Base-by-base conservation (phyloP, 2,797 vertebrate genomes). In the Melanotaenia nigrans region DNA sequence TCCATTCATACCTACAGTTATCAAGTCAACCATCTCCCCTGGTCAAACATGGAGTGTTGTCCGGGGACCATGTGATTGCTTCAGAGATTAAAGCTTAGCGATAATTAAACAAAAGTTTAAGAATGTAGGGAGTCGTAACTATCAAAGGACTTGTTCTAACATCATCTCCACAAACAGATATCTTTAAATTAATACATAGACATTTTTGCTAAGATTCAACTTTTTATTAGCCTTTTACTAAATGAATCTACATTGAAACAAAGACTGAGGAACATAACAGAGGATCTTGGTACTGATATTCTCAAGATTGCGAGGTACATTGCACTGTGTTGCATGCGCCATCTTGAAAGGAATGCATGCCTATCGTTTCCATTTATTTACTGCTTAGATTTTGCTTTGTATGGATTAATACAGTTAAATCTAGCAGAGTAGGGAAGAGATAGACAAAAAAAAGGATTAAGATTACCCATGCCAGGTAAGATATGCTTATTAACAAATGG, bases 11-110 rank as follows among this genome's bases (percentile, higher is more conserved):
- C 61, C 36, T 55, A 4, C 63, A 73, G 62, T 63, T 65, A 70
- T 72, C 63, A 65, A 66, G 65, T 72, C 71, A 49, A 36, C 63
- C 66, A 67, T 77, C 83, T 82, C 73, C 10, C 28, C 69, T 66
- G 73, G 81, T 81, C 75, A 83, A 70, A 67, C 54, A 16, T 80
- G 67, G 75, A 88, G 84, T 70, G 68, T 58, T 75, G 78, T 78
- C 75, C 13, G 54, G 77, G 53, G 80, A 82, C 67, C 16, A 5
- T 13, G 22, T 28, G 70, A 66, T 84, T 71, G 78, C 79, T 83
- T 81, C 73, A 65, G 64, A 81, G 68, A 82, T 82, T 65, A 75
- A 73, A 76, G 72, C 77, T 62, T 67, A 62, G 54, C 71, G 66
- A 85, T 68, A 83, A 88, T 78, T 85, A 83, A 45, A 68, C 30